Conservation (phyloP, 2,113 vertebrate genomes). For the Chitala chitala region DNA sequence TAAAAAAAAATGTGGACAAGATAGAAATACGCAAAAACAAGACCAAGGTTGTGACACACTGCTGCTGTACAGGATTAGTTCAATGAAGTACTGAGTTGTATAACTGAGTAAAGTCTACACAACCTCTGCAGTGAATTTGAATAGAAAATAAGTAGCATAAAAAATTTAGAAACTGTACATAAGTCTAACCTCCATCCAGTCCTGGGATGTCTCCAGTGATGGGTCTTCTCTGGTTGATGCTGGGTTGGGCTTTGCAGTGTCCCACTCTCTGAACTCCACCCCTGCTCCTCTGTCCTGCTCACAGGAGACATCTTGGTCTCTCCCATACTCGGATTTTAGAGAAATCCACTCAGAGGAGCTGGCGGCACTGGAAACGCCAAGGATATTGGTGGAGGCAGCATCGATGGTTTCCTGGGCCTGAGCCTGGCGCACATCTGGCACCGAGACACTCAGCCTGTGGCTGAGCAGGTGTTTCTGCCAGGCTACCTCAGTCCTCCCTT, state of each 20-base stretch:
- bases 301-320: not conserved
- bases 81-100: too few species aligned
- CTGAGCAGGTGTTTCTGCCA: conserved; percentile 29
- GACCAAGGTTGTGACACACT: too few species aligned
- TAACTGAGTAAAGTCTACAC: too few species aligned
- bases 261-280: not conserved
- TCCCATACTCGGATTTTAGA: conserved; percentile 34
- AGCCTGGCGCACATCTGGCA: conserved; percentile 42
- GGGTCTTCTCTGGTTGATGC: conserved; percentile 28
- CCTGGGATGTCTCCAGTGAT: conserved; percentile 32
- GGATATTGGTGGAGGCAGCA: not conserved
- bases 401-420: not conserved
- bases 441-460: conserved; percentile 45
- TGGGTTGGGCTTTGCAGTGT: not conserved
- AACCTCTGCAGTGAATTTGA: too few species aligned
- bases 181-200: conserved; percentile 22
- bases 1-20: too few species aligned
- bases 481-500: conserved; percentile 13
- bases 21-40: too few species aligned
- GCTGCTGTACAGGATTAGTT: too few species aligned
- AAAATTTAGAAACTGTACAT: not conserved
- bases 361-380: not conserved
- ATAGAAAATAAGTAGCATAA: too few species aligned
- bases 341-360: conserved; percentile 40
- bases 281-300: not conserved